Evolutionary conservation across 1,140 invertebrate genomes (phyloP), one percentile per base, ranked within the genome.

Genomic region (Archivesica marissinica): DNA sequence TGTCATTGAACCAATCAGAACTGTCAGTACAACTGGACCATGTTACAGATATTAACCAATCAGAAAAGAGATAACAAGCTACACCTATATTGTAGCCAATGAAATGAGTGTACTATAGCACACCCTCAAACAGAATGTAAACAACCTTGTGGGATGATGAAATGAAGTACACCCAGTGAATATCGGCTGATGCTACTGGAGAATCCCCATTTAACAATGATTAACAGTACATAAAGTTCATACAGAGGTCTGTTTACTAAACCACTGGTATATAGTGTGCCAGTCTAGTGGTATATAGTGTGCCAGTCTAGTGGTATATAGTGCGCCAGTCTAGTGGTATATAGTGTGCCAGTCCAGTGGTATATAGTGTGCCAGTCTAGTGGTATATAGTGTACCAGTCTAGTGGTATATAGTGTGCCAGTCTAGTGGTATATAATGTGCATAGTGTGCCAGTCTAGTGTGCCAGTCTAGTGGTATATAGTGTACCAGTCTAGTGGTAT

Each of bases 1-100:
- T 35, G 25, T 50, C 23, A 50, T n/a, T 50, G 13, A 50, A 50
- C 70, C 70, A 74, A 74, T 74, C 70, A 74, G 70, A 74, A 28
- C 0, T 47, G 13, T 39, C 33, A 20, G 20, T 28, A 74, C 41
- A 74, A 30, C 20, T 47, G 25, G 25, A 47, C 3, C 70, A 74
- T 33, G 41, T 23, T 2, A 52, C 20, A 50, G 15, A 30, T 2
- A 15, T 23, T 7, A 74, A 28, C 41, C 44, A 74, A 74, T 44
- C 70, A 44, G 59, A 39, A 4, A 7, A 74, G 25, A 30, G 11
- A 3, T 47, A 50, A 47, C 70, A 74, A 50, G 11, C 25, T 41
- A 6, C 35, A 15, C 70, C 50, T 47, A 74, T 25, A 25, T 74
- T 0, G 2, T 20, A 50, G 70, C 70, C 70, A 74, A 74, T 52